Evolutionary conservation across 2,797 vertebrate genomes (phyloP), one percentile per base, ranked within the genome.

Genomic region (Capromys pilorides): DNA sequence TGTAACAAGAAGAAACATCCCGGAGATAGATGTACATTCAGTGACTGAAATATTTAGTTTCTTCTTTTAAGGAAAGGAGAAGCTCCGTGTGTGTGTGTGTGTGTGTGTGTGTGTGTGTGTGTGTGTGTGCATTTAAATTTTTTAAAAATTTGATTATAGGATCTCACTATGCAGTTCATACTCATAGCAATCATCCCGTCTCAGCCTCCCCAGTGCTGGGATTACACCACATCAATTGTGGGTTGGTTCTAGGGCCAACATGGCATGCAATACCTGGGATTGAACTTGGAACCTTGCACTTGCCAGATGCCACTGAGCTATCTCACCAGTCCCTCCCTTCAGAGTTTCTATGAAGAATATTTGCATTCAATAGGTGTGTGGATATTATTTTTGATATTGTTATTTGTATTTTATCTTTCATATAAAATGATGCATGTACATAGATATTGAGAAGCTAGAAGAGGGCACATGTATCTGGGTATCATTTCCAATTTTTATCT

Each of bases 321-420:
- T 54, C 51, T 54, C 14, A 13, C 51, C 11, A 54, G 51, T 14
- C 51, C 13, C 26, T 41, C 19, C 51, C 79, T 62, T 81, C n/a
- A n/a, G 13, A 31, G 61, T 86, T 90, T 85, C 19, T 86, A 2
- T 71, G 18, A 71, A 57, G 21, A 51, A 75, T 59, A 3, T 83
- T 77, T 85, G 4, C 28, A 41, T 66, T 36, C 54, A 22, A 1
- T 64, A 21, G 33, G n/a, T 67, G 3, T 13, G 16, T 24, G 80
- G 26, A 57, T 51, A 22, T 61, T 3, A 10, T 39, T 95, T 94
- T 91, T 71, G 13, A 16, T 91, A 90, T 73, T 57, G 3, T 12
- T 82, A 61, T 79, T 85, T 75, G 28, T 8, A 90, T 73, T 67
- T 89, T 88, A 78, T 54, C 86, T 86, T 73, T 93, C 6, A 59